phyloP scores from a whole-genome alignment of 2,113 vertebrate genomes.

The Corvus hawaiiensis region DNA sequence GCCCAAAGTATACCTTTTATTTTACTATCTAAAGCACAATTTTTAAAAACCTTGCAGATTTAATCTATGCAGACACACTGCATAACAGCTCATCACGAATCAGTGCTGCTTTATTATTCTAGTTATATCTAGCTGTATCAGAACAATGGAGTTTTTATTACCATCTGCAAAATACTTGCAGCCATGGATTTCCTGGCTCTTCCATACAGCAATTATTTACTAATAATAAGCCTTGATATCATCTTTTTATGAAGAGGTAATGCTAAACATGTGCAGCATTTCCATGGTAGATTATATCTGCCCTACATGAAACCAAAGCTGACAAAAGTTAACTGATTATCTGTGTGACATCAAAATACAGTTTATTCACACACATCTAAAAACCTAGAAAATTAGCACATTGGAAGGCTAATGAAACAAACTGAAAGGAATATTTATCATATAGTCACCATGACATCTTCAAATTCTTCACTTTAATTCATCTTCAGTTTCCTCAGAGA shows the following conservation, averaged over 20 bases:
- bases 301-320: background rate
- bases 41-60: background rate
- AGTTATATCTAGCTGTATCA: background rate
- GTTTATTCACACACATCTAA: background rate
- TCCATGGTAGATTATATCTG: background rate
- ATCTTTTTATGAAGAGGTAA: background rate
- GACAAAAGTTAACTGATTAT: background rate
- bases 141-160: background rate
- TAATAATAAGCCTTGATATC: background rate
- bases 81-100: rapidly evolving
- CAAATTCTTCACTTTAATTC: background rate
- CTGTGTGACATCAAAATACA: background rate
- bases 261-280: background rate
- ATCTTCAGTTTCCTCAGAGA: background rate
- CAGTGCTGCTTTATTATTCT: background rate
- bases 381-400: background rate
- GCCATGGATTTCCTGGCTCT: background rate
- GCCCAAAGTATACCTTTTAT: background rate
- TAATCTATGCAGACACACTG: background rate
- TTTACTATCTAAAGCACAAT: background rate
- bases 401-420: background rate
- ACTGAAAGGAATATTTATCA: background rate
- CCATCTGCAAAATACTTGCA: background rate
- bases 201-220: background rate
- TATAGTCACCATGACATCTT: background rate